Percentiles rank a stretch among this genome's conserved stretches.
These are phyloP conservation scores for Clepsis dumicolana DNA, from an alignment of 2,888 invertebrate species.

Conservation along the genomic window DNA sequence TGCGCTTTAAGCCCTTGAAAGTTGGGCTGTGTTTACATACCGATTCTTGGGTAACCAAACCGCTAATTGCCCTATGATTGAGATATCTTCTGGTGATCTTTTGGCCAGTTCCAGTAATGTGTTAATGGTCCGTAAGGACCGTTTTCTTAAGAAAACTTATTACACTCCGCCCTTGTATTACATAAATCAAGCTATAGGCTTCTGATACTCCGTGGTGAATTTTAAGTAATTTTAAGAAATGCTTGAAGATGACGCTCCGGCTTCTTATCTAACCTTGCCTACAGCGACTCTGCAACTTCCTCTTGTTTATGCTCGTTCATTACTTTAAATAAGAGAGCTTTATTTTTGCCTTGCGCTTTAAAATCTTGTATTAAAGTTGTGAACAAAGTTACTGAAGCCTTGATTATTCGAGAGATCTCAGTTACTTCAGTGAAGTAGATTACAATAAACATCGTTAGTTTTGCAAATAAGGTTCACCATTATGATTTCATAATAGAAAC, in stretches of 20 bases:
- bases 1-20: background rate
- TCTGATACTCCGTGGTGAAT: background rate
- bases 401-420: background rate
- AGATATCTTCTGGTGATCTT: background rate
- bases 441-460: background rate
- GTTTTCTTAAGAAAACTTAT: background rate
- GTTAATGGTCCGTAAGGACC: background rate
- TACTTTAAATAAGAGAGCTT: conserved; percentile 17
- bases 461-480: background rate
- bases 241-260: conserved; percentile 2
- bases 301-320: conserved; percentile 14
- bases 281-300: conserved; percentile 6
- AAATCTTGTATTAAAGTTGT: background rate
- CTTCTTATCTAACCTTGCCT: conserved; percentile 6
- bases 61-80: background rate
- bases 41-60: background rate
- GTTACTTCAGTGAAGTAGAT: background rate
- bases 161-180: background rate
- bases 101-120: background rate
- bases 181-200: background rate
- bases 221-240: conserved; percentile 3
- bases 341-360: background rate
- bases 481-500: background rate
- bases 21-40: background rate
- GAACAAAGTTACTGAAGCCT: background rate